These are phyloP conservation scores for Megaceryle maxima DNA, from an alignment of 2,113 vertebrate species.

Conservation along the genomic window DNA sequence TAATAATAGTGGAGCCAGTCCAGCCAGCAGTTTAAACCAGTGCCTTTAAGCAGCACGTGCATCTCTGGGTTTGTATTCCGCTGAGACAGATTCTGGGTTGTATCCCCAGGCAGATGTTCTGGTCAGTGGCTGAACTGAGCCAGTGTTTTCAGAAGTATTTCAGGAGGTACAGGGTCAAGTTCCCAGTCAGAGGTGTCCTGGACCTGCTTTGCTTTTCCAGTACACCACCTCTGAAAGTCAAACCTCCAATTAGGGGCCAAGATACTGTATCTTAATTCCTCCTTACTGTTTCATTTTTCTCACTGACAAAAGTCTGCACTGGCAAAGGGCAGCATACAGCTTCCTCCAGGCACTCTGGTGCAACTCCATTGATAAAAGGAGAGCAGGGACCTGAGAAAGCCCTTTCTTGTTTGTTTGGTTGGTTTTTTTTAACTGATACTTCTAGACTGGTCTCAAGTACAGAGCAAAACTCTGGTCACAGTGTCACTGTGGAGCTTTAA, in stretches of 20 bases:
- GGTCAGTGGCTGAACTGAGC: not conserved
- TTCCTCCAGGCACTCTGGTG: rapidly evolving
- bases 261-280: not conserved
- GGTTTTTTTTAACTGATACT: not conserved
- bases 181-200: not conserved
- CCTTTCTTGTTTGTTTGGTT: not conserved
- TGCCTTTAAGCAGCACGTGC: not conserved
- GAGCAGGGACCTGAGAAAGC: not conserved
- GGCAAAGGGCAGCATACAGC: not conserved
- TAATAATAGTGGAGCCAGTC: not conserved
- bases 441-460: not conserved
- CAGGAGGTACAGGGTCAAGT: not conserved
- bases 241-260: not conserved
- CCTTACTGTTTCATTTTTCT: not conserved
- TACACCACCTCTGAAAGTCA: not conserved
- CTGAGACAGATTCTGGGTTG: not conserved
- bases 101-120: not conserved
- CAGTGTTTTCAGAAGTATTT: not conserved
- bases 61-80: not conserved
- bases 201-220: not conserved
- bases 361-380: not conserved
- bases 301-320: rapidly evolving
- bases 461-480: not conserved
- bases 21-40: not conserved
- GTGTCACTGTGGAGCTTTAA: not conserved